A percentile compares a stretch with the other conserved stretches of the same genome.
These are phyloP conservation scores for Lasioglossum oenotherae DNA, from an alignment of 2,888 invertebrate species.

Conservation along the genomic window DNA sequence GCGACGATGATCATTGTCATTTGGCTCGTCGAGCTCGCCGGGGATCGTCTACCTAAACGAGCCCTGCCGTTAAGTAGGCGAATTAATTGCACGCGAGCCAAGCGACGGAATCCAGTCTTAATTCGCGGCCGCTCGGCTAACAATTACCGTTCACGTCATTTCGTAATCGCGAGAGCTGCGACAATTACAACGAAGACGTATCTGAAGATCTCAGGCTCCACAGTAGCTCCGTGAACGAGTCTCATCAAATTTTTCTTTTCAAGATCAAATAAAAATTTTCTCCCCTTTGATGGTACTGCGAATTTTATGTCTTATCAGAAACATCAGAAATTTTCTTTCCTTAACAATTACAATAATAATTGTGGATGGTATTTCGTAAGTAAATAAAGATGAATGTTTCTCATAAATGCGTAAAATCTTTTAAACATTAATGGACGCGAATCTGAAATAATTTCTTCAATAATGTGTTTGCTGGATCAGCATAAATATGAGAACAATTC, in stretches of 20 bases:
- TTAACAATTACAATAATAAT: too few species aligned
- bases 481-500: neutral
- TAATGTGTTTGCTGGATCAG: neutral
- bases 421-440: too few species aligned
- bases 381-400: too few species aligned
- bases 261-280: neutral
- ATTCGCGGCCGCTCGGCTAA: neutral
- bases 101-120: conserved; percentile 5
- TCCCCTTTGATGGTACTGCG: too few species aligned
- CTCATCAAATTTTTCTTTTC: neutral
- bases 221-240: neutral
- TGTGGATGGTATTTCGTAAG: too few species aligned
- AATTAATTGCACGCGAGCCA: conserved; percentile 36
- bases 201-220: neutral
- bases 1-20: conserved; percentile 56
- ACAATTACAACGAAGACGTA: neutral
- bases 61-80: conserved; percentile 2
- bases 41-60: neutral
- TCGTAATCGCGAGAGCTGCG: conserved; percentile 9
- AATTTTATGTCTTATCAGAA: too few species aligned
- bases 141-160: conserved; percentile 17
- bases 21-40: neutral
- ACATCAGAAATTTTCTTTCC: too few species aligned
- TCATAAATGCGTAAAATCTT: too few species aligned
- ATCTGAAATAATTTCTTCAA: neutral